phyloP scores from a whole-genome alignment of 2,797 vertebrate genomes.

The Mus minutoides region DNA sequence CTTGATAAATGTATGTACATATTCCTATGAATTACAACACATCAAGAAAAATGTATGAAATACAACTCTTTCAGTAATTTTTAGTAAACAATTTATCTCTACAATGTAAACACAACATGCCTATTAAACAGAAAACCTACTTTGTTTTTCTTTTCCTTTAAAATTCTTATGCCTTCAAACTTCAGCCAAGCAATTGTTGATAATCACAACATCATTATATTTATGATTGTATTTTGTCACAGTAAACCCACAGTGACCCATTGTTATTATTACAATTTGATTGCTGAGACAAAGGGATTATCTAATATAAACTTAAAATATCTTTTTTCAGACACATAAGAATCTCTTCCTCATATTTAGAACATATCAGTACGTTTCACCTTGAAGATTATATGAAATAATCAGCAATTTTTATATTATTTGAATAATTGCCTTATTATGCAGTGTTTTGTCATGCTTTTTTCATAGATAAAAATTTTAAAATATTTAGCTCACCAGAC shows the following conservation, averaged over 20 bases:
- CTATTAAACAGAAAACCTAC: neutral
- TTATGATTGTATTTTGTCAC: neutral
- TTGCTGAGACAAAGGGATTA: neutral
- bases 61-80: neutral
- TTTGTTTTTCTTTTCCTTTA: slow-evolving; percentile 32
- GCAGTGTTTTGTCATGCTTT: neutral
- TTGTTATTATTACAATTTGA: neutral
- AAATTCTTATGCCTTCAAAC: slow-evolving; percentile 33
- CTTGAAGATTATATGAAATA: slow-evolving; percentile 42
- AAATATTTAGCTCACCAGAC: slow-evolving; percentile 47
- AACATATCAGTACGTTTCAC: neutral
- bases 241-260: neutral
- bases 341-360: neutral
- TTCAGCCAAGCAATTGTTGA: slow-evolving; percentile 6
- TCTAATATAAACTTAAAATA: slow-evolving; percentile 29
- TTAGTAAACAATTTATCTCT: neutral
- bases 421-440: neutral
- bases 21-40: neutral
- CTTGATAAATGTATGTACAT: neutral
- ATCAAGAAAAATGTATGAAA: slow-evolving; percentile 17
- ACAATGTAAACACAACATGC: neutral
- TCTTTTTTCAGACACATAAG: neutral
- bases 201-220: slow-evolving; percentile 16
- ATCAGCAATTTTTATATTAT: neutral
- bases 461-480: slow-evolving; percentile 55